Base-by-base conservation (phyloP, 1,140 invertebrate species). In the Cyclargus thomasi region DNA sequence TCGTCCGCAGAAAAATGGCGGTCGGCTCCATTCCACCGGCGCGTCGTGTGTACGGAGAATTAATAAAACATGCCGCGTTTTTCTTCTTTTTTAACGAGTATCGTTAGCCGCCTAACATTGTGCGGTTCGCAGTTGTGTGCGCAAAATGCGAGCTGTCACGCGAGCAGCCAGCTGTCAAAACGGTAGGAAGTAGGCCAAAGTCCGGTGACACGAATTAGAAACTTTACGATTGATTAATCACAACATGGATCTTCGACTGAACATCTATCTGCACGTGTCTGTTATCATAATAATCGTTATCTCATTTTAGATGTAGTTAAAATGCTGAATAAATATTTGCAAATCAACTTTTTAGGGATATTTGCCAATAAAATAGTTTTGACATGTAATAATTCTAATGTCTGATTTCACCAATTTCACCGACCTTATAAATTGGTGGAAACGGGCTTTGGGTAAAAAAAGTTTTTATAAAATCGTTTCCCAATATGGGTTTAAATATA, bases 1-100 rank as follows among this genome's bases (percentile, higher is more conserved):
- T 88, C 83, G 84, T 85, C 87, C 86, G 87, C 87, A 90, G 85
- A 90, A 90, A 90, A 90, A 90, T 90, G 87, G 87, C 87, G 82
- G 81, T 82, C 83, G 84, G 80, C 81, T 88, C 77, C 85, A 88
- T 88, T 88, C 86, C 85, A 78, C 79, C 74, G 74, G 74, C 74
- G 78, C 75, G 78, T 75, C 74, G 78, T 83, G 77, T 82, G 80
- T 88, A 88, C 83, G 77, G 77, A 81, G 87, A 88, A 88, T 88
- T 86, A 90, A 89, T 89, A 88, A 89, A 86, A 87, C 78, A 89
- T 84, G 81, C 83, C 77, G 86, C 71, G 75, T 71, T 63, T 76
- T 82, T 86, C 79, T 81, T 78, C 75, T 82, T 77, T 81, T 86
- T 83, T 86, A 83, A 79, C 74, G 67, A 78, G 80, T 82, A 82